These are phyloP conservation scores for Physella acuta DNA, from an alignment of 1,140 invertebrate species.

Conservation along the genomic window DNA sequence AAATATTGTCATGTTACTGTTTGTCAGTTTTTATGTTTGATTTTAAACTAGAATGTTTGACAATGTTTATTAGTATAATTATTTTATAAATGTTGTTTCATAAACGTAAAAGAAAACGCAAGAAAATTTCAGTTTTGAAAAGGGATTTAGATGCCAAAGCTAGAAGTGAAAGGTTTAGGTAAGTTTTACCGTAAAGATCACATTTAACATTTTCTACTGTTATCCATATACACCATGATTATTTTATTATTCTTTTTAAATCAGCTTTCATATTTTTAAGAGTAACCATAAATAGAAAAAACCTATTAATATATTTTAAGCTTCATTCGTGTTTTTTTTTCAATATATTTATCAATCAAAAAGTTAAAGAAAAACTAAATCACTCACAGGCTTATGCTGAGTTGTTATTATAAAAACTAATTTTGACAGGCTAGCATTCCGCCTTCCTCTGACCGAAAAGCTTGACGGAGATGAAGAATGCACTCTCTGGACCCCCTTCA, in stretches of 20 bases:
- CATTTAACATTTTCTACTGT: background rate
- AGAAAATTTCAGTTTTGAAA: conserved; percentile 74
- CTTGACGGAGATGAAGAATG: conserved; percentile 89
- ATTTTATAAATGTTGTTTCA: too few species aligned
- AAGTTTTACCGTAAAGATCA: too few species aligned
- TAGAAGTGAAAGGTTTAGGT: conserved; percentile 76
- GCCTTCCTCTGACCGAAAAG: conserved; percentile 84
- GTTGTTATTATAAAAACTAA: background rate
- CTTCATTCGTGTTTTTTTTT: background rate
- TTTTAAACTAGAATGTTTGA: too few species aligned
- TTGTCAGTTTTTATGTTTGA: conserved; percentile 2
- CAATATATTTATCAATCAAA: background rate
- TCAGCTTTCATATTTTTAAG: background rate
- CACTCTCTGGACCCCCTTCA: conserved; percentile 92
- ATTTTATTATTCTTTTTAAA: background rate
- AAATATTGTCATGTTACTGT: background rate
- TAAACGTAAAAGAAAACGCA: too few species aligned
- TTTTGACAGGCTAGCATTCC: conserved; percentile 74
- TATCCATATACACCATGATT: background rate
- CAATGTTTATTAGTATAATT: too few species aligned
- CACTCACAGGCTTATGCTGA: background rate
- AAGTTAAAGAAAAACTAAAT: background rate
- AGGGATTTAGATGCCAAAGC: conserved; percentile 91
- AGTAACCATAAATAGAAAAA: background rate
- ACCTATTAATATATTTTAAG: background rate